phyloP scores from a whole-genome alignment of 2,113 vertebrate species.

The Sylvilagus bachmani region DNA sequence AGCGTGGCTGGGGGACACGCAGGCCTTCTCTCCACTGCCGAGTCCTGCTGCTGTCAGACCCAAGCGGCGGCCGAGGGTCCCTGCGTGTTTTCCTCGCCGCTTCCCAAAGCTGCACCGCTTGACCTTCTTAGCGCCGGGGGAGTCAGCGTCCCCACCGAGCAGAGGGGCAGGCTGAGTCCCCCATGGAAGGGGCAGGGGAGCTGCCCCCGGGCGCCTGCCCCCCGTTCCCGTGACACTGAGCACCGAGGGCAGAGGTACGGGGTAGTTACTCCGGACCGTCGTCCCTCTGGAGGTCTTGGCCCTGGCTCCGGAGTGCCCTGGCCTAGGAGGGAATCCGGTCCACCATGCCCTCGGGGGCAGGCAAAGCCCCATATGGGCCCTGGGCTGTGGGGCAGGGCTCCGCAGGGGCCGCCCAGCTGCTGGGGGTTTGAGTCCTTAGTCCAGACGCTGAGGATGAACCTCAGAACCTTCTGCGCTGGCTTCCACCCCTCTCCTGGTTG shows the following conservation, averaged over 20 bases:
- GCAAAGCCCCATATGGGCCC: neutral
- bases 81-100: neutral
- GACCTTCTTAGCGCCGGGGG: neutral
- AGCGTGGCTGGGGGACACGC: too few species aligned
- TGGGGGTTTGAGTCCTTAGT: neutral
- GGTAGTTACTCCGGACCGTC: neutral
- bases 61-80: neutral
- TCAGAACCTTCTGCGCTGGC: neutral
- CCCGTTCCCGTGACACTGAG: neutral
- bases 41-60: neutral
- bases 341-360: too few species aligned
- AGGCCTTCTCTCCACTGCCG: too few species aligned
- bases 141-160: neutral
- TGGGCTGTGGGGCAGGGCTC: neutral
- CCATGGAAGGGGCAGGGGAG: accelerated
- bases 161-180: neutral
- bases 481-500: neutral
- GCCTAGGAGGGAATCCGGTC: neutral
- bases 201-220: too few species aligned
- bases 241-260: neutral
- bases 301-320: neutral
- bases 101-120: accelerated
- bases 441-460: neutral
- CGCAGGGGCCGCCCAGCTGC: neutral
- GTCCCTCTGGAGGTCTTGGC: neutral